Percentiles rank a stretch among this genome's conserved stretches.
Evolutionary conservation across 2,113 vertebrate species (phyloP).

Genomic region (Panthera tigris): DNA sequence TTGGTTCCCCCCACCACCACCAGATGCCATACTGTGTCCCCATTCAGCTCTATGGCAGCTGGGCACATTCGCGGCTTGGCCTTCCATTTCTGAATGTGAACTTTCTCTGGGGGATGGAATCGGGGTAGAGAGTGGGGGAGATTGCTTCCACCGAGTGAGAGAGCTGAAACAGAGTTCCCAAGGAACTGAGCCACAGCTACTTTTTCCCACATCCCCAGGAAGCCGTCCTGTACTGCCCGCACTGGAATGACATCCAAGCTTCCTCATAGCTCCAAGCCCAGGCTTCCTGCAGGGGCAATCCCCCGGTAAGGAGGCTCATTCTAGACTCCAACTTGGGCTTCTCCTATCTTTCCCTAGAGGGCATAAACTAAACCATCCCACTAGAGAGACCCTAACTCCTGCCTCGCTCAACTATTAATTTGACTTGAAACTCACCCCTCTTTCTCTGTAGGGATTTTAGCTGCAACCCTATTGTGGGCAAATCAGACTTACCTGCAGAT

Average conservation of each 20-base stretch:
- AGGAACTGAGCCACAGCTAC: not conserved
- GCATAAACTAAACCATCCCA: not conserved
- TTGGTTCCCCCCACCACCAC: not conserved
- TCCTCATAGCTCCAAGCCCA: not conserved
- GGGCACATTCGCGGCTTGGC: not conserved
- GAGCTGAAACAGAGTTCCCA: not conserved
- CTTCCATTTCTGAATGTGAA: not conserved
- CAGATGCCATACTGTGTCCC: not conserved
- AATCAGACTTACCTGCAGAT: not conserved
- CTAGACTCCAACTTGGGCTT: not conserved
- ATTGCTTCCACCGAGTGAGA: not conserved
- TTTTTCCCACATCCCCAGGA: not conserved
- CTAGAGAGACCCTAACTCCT: not conserved
- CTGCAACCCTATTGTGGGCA: not conserved
- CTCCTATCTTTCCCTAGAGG: not conserved
- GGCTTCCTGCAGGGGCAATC: not conserved
- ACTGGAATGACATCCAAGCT: not conserved
- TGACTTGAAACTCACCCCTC: not conserved
- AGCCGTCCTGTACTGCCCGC: not conserved
- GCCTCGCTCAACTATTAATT: not conserved
- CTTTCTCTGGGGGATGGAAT: not conserved
- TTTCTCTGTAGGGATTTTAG: constrained; percentile 5
- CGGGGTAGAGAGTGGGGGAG: not conserved
- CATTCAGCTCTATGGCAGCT: not conserved
- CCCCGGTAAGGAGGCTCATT: not conserved